Conservation (phyloP, 2,113 vertebrate genomes). For the Sinocyclocheilus anshuiensis region DNA sequence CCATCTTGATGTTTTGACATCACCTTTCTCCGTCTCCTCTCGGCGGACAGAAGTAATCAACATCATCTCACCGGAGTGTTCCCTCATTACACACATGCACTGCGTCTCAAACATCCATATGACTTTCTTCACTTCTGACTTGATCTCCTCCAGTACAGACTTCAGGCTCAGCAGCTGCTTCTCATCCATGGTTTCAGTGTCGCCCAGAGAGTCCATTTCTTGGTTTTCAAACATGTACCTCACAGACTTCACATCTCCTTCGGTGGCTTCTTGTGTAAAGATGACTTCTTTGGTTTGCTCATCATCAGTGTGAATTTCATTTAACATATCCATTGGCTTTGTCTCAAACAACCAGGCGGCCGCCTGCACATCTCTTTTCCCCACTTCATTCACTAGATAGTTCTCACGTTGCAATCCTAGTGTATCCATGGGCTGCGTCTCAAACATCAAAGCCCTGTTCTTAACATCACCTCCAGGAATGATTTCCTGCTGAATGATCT, state of each 20-base stretch:
- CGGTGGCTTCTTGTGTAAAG: constrained; percentile 74
- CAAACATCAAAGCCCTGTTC: constrained; percentile 86
- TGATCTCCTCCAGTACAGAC: constrained; percentile 84
- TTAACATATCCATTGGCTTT: constrained; percentile 78
- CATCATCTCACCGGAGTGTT: constrained; percentile 80
- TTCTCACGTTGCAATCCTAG: constrained; percentile 62
- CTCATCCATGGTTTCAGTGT: constrained; percentile 82
- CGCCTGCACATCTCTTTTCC: constrained; percentile 76
- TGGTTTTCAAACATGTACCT: constrained; percentile 85
- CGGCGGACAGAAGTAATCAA: constrained; percentile 83
- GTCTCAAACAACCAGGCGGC: constrained; percentile 85
- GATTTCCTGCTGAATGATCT: constrained; percentile 77
- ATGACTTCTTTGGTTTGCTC: constrained; percentile 72
- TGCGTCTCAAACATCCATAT: constrained; percentile 85
- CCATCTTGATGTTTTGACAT: constrained; percentile 82
- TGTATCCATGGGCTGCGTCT: constrained; percentile 80
- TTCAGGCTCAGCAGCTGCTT: constrained; percentile 79
- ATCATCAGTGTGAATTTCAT: constrained; percentile 77
- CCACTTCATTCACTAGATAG: constrained; percentile 77
- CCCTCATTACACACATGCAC: constrained; percentile 82
- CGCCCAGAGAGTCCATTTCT: constrained; percentile 77
- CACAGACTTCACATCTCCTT: constrained; percentile 79
- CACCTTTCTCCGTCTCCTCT: constrained; percentile 82
- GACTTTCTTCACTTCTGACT: constrained; percentile 79
- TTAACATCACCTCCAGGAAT: constrained; percentile 81